Evolutionary conservation across 2,113 vertebrate genomes (phyloP), one percentile per base, ranked within the genome.

Genomic region (Vireo altiloquus): DNA sequence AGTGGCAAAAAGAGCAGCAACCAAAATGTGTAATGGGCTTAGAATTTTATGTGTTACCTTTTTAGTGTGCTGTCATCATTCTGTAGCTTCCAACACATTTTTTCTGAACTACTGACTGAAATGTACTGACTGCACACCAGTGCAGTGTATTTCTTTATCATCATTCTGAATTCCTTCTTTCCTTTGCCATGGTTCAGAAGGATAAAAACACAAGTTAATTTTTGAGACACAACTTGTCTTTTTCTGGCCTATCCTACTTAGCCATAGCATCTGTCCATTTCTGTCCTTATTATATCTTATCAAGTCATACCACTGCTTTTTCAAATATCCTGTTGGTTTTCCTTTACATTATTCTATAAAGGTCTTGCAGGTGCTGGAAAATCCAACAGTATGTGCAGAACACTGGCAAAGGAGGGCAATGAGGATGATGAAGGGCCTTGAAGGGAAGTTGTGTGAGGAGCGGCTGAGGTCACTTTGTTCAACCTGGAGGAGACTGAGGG

Each of bases 41-140:
- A 66, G 35, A 3, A 11, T 50, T 52, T 23, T 33, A 13, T 50
- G 11, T 50, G 18, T 28, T 53, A 42, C 30, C 30, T 87, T 46
- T 71, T 27, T 54, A n/a, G 33, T 0, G 0, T 25, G 4, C 33
- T 39, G 39, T 42, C 53, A 25, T 40, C 1, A 0, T 63, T 75
- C 44, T 54, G 14, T 63, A 60, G 44, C 52, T 84, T 72, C 49
- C 27, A 42, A 9, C 3, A 20, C 3, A 7, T 37, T 61, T 50
- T 70, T 75, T 8, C 24, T 24, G 52, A 81, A 40, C 11, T 68
- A 8, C 33, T 68, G n/a, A 78, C 28, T 53, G 31, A 52, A 21
- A 21, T 92, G 24, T 16, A 37, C n/a, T n/a, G n/a, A n/a, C n/a
- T n/a, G n/a, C n/a, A n/a, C n/a, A n/a, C 5, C 13, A 56, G 8